A percentile compares a stretch with the other conserved stretches of the same genome.
phyloP scores from a whole-genome alignment of 2,797 vertebrate genomes.

The Lagocephalus sceleratus region DNA sequence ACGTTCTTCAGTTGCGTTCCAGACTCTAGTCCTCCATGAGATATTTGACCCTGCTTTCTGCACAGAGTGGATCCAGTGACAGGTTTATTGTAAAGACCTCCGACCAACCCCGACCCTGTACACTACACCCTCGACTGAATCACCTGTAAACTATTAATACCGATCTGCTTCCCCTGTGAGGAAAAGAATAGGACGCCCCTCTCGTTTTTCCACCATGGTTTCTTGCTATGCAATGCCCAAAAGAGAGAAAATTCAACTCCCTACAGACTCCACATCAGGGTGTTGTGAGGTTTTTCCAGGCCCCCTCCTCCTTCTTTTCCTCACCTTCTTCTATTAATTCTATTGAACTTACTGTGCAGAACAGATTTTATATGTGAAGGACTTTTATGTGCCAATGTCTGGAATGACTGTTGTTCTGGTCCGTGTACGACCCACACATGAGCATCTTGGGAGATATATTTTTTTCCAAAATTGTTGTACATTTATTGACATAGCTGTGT shows the following conservation, averaged over 20 bases:
- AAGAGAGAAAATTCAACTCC: constrained; percentile 43
- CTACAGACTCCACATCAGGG: constrained; percentile 30
- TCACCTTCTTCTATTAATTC: constrained; percentile 33
- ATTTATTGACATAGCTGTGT: constrained; percentile 78
- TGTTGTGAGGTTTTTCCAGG: constrained; percentile 37
- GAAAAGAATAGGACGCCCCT: constrained; percentile 21
- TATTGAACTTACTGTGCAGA: constrained; percentile 57
- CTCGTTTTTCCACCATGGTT: constrained; percentile 63
- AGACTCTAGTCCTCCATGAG: constrained; percentile 31
- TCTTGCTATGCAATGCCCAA: constrained; percentile 82
- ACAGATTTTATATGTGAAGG: constrained; percentile 65
- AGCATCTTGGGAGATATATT: constrained; percentile 75
- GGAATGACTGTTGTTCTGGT: constrained; percentile 66
- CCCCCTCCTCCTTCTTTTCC: constrained; percentile 23
- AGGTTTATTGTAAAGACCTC: constrained; percentile 66
- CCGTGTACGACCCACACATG: constrained; percentile 57
- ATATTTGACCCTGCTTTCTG: constrained; percentile 47
- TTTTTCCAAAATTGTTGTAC: constrained; percentile 75
- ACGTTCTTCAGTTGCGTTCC: constrained; percentile 41
- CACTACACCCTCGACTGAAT: constrained; percentile 52
- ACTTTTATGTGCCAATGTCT: constrained; percentile 73
- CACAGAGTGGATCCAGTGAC: constrained; percentile 46
- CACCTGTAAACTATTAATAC: constrained; percentile 28
- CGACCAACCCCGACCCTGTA: constrained; percentile 37
- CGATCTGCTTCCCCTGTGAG: constrained; percentile 24